A percentile compares a stretch with the other conserved stretches of the same genome.
phyloP scores from a whole-genome alignment of 1,140 invertebrate genomes.

The Hormaphis cornu region DNA sequence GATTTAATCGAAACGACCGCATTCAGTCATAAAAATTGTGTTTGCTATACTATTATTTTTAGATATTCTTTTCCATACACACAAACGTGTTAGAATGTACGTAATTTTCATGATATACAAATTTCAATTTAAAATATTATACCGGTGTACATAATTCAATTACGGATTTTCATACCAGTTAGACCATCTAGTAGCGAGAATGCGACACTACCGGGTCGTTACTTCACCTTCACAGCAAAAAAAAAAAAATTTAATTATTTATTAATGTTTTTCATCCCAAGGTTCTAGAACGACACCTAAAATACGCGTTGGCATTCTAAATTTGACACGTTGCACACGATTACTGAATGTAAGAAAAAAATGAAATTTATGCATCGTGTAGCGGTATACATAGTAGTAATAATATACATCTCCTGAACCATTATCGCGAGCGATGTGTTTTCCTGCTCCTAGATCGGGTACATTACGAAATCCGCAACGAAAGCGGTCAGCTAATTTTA shows the following conservation, averaged over 20 bases:
- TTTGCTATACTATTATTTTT: too few relatives aligned
- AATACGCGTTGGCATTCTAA: too few relatives aligned
- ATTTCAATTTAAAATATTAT: not conserved
- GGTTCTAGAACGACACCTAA: not conserved
- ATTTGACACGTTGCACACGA: not conserved
- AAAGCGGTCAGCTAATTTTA: too few relatives aligned
- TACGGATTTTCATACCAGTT: constrained; percentile 8
- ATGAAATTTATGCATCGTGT: not conserved
- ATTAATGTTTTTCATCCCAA: not conserved
- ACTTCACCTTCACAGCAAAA: not conserved
- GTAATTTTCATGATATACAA: not conserved
- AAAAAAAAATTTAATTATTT: constrained; percentile 5
- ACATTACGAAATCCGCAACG: too few relatives aligned
- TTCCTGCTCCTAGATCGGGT: too few relatives aligned
- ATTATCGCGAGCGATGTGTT: too few relatives aligned
- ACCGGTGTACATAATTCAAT: not conserved
- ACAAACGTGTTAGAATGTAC: not conserved
- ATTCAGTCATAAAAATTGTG: too few relatives aligned
- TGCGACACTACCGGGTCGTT: not conserved
- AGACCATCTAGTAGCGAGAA: constrained; percentile 8
- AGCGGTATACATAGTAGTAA: too few relatives aligned
- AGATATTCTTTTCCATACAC: too few relatives aligned
- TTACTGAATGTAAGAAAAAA: not conserved
- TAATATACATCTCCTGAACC: too few relatives aligned
- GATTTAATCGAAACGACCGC: not conserved